These are phyloP conservation scores for Chelon auratus DNA, from an alignment of 2,797 vertebrate genomes.

Conservation along the genomic window DNA sequence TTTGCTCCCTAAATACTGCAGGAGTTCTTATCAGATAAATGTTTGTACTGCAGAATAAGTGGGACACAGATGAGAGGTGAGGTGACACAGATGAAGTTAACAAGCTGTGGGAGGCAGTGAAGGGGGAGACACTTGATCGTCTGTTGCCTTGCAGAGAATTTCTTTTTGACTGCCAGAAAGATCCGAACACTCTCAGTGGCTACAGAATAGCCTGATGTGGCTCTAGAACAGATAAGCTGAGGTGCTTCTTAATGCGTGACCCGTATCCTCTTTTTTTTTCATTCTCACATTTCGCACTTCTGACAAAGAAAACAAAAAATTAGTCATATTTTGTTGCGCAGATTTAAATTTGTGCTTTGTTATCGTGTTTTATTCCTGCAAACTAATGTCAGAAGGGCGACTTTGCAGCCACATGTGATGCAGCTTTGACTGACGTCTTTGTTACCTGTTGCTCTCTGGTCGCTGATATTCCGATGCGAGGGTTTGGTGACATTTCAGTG, in stretches of 20 bases:
- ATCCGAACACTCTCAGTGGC: no score
- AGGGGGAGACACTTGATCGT: no score
- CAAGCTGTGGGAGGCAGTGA: no score
- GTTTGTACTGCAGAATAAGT: no score
- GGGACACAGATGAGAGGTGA: no score
- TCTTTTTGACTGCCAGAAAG: no score
- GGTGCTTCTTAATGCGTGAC: neutral
- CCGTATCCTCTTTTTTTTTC: no score
- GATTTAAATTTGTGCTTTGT: neutral
- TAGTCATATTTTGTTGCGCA: neutral
- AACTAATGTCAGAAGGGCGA: conserved; percentile 22
- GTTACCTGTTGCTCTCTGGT: conserved; percentile 61
- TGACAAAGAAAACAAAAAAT: conserved; percentile 3
- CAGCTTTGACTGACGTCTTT: conserved; percentile 4
- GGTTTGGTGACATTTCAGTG: conserved; percentile 58
- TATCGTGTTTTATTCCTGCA: conserved; percentile 17
- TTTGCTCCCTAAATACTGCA: no score
- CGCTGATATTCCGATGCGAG: conserved; percentile 23
- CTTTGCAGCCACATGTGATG: neutral
- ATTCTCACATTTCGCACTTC: neutral
- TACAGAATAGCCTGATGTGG: neutral
- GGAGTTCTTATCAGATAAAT: no score
- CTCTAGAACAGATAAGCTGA: neutral
- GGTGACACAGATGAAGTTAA: no score
- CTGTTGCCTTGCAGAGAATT: no score